Evolutionary conservation across 2,113 vertebrate species (phyloP).

Genomic region (Guaruba guarouba): DNA sequence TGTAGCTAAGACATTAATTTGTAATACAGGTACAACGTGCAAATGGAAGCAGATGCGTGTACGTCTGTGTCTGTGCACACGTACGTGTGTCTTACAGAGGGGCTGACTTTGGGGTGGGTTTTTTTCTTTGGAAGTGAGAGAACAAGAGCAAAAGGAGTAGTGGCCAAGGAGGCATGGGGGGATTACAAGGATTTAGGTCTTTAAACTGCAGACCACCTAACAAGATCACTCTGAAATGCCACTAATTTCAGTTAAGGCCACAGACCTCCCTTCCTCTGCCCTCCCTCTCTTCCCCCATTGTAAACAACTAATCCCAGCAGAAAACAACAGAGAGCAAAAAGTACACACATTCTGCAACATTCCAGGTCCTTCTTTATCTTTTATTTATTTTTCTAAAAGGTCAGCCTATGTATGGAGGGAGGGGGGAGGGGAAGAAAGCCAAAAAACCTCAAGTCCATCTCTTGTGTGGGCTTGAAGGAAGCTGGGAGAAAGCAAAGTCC

Average conservation of each 20-base stretch:
- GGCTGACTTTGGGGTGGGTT: conserved; percentile 27
- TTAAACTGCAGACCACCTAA: conserved; percentile 88
- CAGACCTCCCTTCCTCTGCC: conserved; percentile 81
- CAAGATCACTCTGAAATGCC: conserved; percentile 87
- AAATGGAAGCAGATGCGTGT: not conserved
- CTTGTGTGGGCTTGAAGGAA: conserved; percentile 70
- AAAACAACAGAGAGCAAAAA: conserved; percentile 90
- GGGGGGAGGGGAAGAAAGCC: conserved; percentile 57
- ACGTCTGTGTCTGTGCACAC: not conserved
- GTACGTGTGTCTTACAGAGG: not conserved
- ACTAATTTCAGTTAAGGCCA: conserved; percentile 91
- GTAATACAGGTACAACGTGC: conserved; percentile 71
- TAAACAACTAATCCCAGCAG: conserved; percentile 91
- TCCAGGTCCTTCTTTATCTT: conserved; percentile 87
- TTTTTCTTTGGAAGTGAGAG: conserved; percentile 31
- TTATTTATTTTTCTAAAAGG: conserved; percentile 85
- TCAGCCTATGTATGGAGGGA: conserved; percentile 57
- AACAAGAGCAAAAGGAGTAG: conserved; percentile 67
- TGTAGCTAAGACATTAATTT: conserved; percentile 65
- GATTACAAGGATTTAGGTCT: conserved; percentile 85
- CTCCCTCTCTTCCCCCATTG: conserved; percentile 77
- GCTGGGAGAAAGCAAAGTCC: conserved; percentile 66
- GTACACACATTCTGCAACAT: conserved; percentile 86
- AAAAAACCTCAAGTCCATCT: conserved; percentile 69
- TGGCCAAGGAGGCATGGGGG: conserved; percentile 72